phyloP scores from a whole-genome alignment of 2,888 invertebrate genomes.

The Azorinus chamasolen region DNA sequence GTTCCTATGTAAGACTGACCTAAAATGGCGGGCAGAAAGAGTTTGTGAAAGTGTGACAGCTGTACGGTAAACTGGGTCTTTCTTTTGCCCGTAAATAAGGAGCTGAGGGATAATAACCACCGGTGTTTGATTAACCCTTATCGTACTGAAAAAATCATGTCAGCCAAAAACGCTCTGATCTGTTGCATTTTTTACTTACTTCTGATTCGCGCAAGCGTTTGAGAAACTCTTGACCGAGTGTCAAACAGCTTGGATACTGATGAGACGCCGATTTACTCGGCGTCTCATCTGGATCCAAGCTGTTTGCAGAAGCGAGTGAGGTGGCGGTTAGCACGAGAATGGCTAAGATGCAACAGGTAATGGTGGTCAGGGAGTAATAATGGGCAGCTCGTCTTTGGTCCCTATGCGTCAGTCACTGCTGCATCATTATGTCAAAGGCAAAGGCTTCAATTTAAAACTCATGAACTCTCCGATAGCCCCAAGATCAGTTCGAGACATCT shows the following conservation, averaged over 20 bases:
- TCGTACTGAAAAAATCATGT: too few species aligned
- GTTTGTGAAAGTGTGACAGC: slow-evolving; percentile 42
- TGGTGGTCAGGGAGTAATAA: slow-evolving; percentile 30
- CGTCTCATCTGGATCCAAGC: too few species aligned
- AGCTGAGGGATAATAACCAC: slow-evolving; percentile 28
- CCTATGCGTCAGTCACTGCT: slow-evolving; percentile 25
- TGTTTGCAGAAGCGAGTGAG: too few species aligned
- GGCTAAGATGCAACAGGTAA: slow-evolving; percentile 52
- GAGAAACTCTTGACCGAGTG: too few species aligned
- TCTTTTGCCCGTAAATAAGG: slow-evolving; percentile 32
- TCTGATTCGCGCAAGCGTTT: too few species aligned
- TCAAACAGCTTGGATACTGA: too few species aligned
- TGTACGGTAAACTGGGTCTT: slow-evolving; percentile 35
- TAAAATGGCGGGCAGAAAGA: too few species aligned
- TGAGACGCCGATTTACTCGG: too few species aligned
- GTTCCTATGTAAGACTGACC: too few species aligned
- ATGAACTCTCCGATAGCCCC: slow-evolving; percentile 25
- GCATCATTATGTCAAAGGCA: slow-evolving; percentile 39
- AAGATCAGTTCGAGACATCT: slow-evolving; percentile 35
- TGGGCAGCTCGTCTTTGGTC: slow-evolving; percentile 15
- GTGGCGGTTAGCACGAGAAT: too few species aligned
- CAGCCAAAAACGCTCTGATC: too few species aligned
- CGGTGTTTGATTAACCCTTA: slow-evolving; percentile 26
- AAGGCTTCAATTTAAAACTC: slow-evolving; percentile 43
- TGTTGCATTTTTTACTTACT: too few species aligned